A percentile compares a stretch with the other conserved stretches of the same genome.
These are phyloP conservation scores for Tetraodon nigroviridis DNA, from an alignment of 2,113 vertebrate species.

Conservation along the genomic window DNA sequence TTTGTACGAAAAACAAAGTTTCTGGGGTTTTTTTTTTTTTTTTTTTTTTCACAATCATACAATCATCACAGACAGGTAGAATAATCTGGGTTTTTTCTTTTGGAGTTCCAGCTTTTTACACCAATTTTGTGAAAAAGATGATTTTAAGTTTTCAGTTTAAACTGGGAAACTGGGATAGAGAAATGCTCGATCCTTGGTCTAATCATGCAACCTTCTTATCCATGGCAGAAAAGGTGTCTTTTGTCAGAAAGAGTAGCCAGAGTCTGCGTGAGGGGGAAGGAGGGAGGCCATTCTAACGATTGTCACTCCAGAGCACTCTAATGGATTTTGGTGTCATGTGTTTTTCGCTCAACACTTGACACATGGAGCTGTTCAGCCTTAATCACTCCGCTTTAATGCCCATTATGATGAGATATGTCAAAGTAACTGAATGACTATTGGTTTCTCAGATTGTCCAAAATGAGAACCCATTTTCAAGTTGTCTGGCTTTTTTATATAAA, in stretches of 20 bases:
- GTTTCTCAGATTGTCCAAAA: constrained; percentile 69
- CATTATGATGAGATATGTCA: constrained; percentile 78
- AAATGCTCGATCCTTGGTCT: constrained; percentile 46
- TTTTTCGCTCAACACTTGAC: constrained; percentile 84
- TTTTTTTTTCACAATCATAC: too few species aligned
- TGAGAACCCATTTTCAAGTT: constrained; percentile 42
- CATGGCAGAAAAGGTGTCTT: constrained; percentile 80
- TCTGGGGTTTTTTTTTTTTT: too few species aligned
- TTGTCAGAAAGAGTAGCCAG: constrained; percentile 78
- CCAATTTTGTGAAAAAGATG: constrained; percentile 69
- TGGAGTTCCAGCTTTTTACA: constrained; percentile 19
- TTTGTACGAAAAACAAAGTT: too few species aligned
- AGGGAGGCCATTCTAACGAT: constrained; percentile 77
- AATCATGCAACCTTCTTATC: constrained; percentile 81
- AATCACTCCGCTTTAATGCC: constrained; percentile 83
- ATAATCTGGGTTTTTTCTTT: too few species aligned
- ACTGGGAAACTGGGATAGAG: constrained; percentile 71
- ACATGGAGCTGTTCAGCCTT: constrained; percentile 78
- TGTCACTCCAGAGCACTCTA: constrained; percentile 85
- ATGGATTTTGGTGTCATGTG: constrained; percentile 88
- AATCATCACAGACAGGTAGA: too few species aligned
- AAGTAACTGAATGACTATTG: constrained; percentile 72
- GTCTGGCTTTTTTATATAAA: constrained; percentile 18
- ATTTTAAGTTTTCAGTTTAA: constrained; percentile 74
- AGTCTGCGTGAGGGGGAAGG: constrained; percentile 70